A percentile compares a stretch with the other conserved stretches of the same genome.
Conservation (phyloP, 2,888 invertebrate genomes). For the Meteorus cinctellus region DNA sequence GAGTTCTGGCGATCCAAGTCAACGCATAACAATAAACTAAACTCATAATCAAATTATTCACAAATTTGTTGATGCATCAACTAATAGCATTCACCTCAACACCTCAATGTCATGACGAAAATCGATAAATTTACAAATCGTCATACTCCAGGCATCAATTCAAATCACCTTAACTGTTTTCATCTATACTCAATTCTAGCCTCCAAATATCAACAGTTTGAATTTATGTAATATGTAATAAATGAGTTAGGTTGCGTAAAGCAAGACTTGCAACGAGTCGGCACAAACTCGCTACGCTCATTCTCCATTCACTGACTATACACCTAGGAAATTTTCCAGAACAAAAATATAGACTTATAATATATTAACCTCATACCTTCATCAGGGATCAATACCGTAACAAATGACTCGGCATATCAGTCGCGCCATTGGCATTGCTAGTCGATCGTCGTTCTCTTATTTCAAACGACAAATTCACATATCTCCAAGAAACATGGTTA, state of each 20-base stretch:
- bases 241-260: constrained; percentile 20
- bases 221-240: constrained; percentile 25
- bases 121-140: neutral
- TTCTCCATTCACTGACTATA: neutral
- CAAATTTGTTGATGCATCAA: neutral
- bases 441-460: constrained; percentile 57
- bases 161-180: neutral
- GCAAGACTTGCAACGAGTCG: constrained; percentile 12
- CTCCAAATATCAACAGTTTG: neutral
- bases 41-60: no score
- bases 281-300: constrained; percentile 24
- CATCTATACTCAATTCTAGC: neutral
- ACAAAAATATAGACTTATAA: constrained; percentile 13
- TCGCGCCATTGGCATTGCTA: constrained; percentile 58
- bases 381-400: constrained; percentile 27
- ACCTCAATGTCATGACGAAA: neutral
- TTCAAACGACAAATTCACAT: constrained; percentile 59
- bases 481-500: constrained; percentile 67
- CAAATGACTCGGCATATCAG: constrained; percentile 62
- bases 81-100: neutral
- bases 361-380: constrained; percentile 20
- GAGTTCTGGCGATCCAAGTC: no score
- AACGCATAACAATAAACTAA: no score
- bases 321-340: neutral
- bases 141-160: neutral